Evolutionary conservation across 2,797 vertebrate genomes (phyloP), one percentile per base, ranked within the genome.

Genomic region (Cryptoblepharus egeriae): DNA sequence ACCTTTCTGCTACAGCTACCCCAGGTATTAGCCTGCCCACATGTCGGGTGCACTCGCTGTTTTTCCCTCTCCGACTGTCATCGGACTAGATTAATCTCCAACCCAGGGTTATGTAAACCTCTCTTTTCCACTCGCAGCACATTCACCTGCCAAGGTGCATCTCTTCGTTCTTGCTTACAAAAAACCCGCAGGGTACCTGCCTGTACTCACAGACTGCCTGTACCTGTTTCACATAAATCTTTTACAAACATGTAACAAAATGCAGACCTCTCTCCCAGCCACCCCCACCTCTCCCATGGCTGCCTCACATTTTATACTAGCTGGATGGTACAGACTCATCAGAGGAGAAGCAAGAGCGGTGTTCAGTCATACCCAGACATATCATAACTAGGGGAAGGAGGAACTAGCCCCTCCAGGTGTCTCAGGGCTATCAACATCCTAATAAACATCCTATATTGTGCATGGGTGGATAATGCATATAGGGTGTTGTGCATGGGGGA

Each of bases 81-180:
- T 79, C 60, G 75, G 71, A 6, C 65, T 63, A 64, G 39, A 85
- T 22, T 57, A 20, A 76, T 18, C 32, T 80, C 58, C 70, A 39
- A 57, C 58, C 30, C n/a, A n/a, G 49, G 64, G 80, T 42, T 58
- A 68, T 75, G 35, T 77, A 82, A 68, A 63, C 26, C 30, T 57
- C 0, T 0, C 0, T 3, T 9, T 49, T 81, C 61, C 39, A 22
- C 30, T 72, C n/a, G 11, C 11, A 65, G 85, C 42, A 12, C 18
- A 79, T 32, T 26, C 80, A 72, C 32, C 4, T 20, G 10, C 64
- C 63, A 61, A 20, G 0, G 1, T 30, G 15, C 39, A 35, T 32
- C 32, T 39, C 52, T 58, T 70, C 42, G 81, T 42, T 26, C 7
- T 52, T n/a, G 15, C 8, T 45, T 4, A 58, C 32, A 74, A 20